Evolutionary conservation across 2,113 vertebrate genomes (phyloP), one percentile per base, ranked within the genome.

Genomic region (Eolophus roseicapilla): DNA sequence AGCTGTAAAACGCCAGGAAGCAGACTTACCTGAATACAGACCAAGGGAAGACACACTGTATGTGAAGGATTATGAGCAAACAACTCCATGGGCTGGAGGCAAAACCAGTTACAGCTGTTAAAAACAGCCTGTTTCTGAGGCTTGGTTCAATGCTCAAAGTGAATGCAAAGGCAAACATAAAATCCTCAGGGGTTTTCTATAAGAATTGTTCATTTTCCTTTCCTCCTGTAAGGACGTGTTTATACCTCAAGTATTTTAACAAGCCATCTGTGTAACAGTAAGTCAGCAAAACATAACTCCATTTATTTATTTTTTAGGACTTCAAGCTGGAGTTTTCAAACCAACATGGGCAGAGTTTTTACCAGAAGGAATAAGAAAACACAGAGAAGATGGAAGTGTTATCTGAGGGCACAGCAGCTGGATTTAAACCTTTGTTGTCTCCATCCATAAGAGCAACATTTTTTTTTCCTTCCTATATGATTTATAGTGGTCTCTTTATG

Each of bases 401-500:
- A 41, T 68, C 33, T 55, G 35, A 79, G 41, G 33, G 27, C 27
- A 75, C 27, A 2, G 2, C 31, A 43, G 43, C 31, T 82, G 17
- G 13, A 64, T 82, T 93, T 82, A 78, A 60, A 81, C 50, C 9
- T 59, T 78, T 87, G 10, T 63, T 89, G 62, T 85, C 52, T 71
- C 35, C 27, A 64, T 82, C 55, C 33, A 5, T 27, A 55, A 31
- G 33, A 90, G 59, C 13, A 86, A 70, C 9, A 16, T 9, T 24
- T 29, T 76, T 82, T 90, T 90, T 64, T 46, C 65, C 29, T 77
- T 87, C 24, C 11, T 62, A 1, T 47, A 37, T 92, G 88, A 95
- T 94, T 94, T 93, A 95, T 90, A 75, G 62, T 43, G 19, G 23
- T 65, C 52, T 79, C 33, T 60, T 92, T 68, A 33, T 43, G 44